These are phyloP conservation scores for Drosophila navojoa DNA, from an alignment of 1,140 invertebrate species.

Conservation along the genomic window DNA sequence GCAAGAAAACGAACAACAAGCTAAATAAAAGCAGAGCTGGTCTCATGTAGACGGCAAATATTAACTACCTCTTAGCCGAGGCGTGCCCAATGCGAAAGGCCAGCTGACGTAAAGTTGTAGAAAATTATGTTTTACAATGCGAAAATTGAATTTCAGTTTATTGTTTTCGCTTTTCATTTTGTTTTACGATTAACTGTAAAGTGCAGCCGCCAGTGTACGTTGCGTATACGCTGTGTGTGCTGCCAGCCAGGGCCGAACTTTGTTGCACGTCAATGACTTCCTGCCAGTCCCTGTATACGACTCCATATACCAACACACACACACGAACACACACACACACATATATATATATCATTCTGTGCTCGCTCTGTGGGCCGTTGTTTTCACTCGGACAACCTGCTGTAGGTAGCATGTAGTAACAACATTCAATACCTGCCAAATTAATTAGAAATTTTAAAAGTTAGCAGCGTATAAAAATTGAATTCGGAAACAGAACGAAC, in stretches of 20 bases:
- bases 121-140: conserved; percentile 67
- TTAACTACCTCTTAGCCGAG: conserved; percentile 40
- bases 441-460: conserved; percentile 44
- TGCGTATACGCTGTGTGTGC: conserved; percentile 33
- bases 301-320: too few species aligned
- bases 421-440: conserved; percentile 35
- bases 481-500: not conserved
- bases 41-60: conserved; percentile 42
- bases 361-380: not conserved
- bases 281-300: not conserved
- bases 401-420: conserved; percentile 6
- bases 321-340: too few species aligned
- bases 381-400: conserved; percentile 26
- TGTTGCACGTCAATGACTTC: conserved; percentile 48
- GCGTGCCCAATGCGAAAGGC: conserved; percentile 14
- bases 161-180: conserved; percentile 52
- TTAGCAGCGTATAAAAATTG: conserved; percentile 20
- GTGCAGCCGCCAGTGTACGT: conserved; percentile 26
- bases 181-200: conserved; percentile 54
- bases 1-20: conserved; percentile 18
- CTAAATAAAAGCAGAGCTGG: not conserved
- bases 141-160: conserved; percentile 64
- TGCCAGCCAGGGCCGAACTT: conserved; percentile 21
- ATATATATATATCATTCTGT: not conserved
- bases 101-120: conserved; percentile 50